phyloP scores from a whole-genome alignment of 1,140 invertebrate species.

The Thaumatotibia leucotreta region DNA sequence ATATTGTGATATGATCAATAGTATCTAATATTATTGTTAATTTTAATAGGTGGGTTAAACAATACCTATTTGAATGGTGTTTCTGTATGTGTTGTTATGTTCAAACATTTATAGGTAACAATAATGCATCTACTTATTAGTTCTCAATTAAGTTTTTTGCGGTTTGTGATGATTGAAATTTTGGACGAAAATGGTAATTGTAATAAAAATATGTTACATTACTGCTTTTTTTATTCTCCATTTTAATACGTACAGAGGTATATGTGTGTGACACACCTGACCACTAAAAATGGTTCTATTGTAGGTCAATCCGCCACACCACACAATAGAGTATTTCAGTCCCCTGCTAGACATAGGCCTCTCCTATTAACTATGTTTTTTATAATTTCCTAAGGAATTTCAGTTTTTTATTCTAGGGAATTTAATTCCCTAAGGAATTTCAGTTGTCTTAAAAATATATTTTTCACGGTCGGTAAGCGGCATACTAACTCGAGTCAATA shows the following conservation, averaged over 20 bases:
- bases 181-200: constrained; percentile 54
- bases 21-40: constrained; percentile 12
- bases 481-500: no score
- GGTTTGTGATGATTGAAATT: constrained; percentile 39
- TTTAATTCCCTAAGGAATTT: no score
- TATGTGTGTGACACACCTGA: no score
- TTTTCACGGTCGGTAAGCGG: no score
- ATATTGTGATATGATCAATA: constrained; percentile 15
- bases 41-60: not conserved
- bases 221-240: constrained; percentile 27
- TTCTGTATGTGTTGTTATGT: not conserved
- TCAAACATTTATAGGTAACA: not conserved
- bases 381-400: no score
- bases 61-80: not conserved
- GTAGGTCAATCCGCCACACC: no score
- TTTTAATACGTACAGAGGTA: constrained; percentile 1
- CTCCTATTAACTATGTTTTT: no score
- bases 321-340: no score
- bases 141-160: constrained; percentile 42
- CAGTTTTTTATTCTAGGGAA: no score
- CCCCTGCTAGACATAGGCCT: no score
- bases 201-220: constrained; percentile 62
- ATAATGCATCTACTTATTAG: constrained; percentile 23
- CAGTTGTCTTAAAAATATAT: no score
- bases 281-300: no score